Conservation (phyloP, 2,888 invertebrate genomes). For the Dicyrtomina minuta region DNA sequence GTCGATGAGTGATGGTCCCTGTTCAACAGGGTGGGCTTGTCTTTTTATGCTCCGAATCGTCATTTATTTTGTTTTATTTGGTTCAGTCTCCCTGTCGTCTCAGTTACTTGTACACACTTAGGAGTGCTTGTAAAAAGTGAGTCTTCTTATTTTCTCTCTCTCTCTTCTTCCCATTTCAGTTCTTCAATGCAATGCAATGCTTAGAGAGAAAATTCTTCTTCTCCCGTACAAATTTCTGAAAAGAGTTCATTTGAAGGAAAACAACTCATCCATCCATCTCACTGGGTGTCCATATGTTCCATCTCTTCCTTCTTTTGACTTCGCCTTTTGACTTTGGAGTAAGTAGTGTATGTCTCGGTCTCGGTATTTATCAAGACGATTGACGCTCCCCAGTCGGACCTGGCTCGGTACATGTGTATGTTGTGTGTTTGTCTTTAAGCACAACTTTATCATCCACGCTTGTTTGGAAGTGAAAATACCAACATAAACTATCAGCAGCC, state of each 20-base stretch:
- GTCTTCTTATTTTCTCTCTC: neutral
- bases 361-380: neutral
- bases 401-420: too few relatives aligned
- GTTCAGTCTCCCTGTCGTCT: slow-evolving; percentile 12
- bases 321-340: neutral
- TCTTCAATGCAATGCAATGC: neutral
- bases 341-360: neutral
- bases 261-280: slow-evolving; percentile 11
- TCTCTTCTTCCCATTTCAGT: neutral
- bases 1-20: slow-evolving; percentile 37
- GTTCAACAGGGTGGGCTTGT: slow-evolving; percentile 40
- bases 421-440: too few relatives aligned
- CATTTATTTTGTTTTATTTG: slow-evolving; percentile 31
- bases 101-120: neutral
- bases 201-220: neutral
- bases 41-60: slow-evolving; percentile 29
- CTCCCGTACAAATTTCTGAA: neutral
- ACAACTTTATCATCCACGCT: too few relatives aligned
- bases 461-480: too few relatives aligned
- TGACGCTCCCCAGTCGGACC: too few relatives aligned
- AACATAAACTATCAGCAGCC: too few relatives aligned
- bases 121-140: neutral
- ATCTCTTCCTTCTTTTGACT: too few relatives aligned
- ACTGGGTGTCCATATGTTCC: neutral
- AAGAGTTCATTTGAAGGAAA: slow-evolving; percentile 8